phyloP scores from a whole-genome alignment of 2,888 invertebrate genomes.

The Mimumesa dahlbomi region DNA sequence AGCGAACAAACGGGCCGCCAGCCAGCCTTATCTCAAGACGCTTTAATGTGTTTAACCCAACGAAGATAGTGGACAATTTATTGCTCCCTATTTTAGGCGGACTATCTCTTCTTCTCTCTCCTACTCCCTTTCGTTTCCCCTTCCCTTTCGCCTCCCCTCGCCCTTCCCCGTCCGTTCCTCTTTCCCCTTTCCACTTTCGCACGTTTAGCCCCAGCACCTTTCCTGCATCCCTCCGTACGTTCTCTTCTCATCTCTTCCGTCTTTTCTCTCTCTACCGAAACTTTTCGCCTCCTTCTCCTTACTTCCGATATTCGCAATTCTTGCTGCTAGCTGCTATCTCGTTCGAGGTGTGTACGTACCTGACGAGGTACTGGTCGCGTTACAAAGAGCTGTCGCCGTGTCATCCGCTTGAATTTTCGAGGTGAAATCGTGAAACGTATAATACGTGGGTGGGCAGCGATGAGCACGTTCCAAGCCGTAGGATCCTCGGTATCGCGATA shows the following conservation, averaged over 20 bases:
- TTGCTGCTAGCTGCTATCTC: too few species aligned
- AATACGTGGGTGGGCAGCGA: too few species aligned
- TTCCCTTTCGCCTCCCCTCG: constrained; percentile 12
- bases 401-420: too few species aligned
- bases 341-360: too few species aligned
- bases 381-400: too few species aligned
- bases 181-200: constrained; percentile 4
- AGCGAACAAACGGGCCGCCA: constrained; percentile 77
- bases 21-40: constrained; percentile 77
- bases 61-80: constrained; percentile 79
- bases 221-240: neutral
- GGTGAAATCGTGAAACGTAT: too few species aligned
- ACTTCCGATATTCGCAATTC: too few species aligned
- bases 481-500: neutral
- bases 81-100: constrained; percentile 78
- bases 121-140: constrained; percentile 4
- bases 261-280: neutral
- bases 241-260: neutral
- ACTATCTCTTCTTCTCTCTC: constrained; percentile 45
- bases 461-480: too few species aligned
- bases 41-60: constrained; percentile 79
- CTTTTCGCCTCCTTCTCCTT: neutral
- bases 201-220: neutral
- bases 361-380: too few species aligned
- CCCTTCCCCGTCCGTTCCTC: constrained; percentile 1